Percentiles rank a stretch among this genome's conserved stretches.
Conservation (phyloP, 2,888 invertebrate species). For the Yponomeuta cagnagella region DNA sequence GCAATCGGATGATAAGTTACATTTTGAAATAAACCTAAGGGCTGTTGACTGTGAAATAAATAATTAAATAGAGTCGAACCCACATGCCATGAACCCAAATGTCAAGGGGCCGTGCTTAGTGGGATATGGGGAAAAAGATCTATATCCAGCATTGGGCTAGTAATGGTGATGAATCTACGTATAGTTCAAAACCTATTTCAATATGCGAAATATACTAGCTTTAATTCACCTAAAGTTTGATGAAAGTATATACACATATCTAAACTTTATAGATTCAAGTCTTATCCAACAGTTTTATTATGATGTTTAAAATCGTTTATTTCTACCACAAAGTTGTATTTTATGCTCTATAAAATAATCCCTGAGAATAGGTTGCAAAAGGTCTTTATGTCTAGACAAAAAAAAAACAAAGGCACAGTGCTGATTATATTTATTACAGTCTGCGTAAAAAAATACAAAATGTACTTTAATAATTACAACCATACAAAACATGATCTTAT, state of each 20-base stretch:
- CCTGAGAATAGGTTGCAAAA: background rate
- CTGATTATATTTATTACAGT: background rate
- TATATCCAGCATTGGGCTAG: too few species aligned
- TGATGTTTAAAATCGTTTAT: background rate
- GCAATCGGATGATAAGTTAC: too few species aligned
- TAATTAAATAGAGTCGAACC: too few species aligned
- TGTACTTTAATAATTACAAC: constrained; percentile 25
- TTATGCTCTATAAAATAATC: background rate
- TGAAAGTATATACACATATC: background rate
- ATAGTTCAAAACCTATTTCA: too few species aligned
- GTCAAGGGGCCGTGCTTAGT: too few species aligned
- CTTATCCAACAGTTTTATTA: background rate
- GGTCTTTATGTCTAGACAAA: background rate
- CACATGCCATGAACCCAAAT: too few species aligned
- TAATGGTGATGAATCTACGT: too few species aligned
- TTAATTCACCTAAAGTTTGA: too few species aligned
- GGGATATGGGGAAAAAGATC: too few species aligned
- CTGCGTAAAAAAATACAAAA: background rate
- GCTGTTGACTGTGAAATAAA: too few species aligned
- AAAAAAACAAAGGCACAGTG: background rate
- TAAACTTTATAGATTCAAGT: background rate
- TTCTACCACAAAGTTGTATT: background rate
- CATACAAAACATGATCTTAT: background rate
- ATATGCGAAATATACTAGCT: too few species aligned
- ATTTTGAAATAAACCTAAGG: too few species aligned